Conservation (phyloP, 1,140 invertebrate species). For the Drosophila teissieri region DNA sequence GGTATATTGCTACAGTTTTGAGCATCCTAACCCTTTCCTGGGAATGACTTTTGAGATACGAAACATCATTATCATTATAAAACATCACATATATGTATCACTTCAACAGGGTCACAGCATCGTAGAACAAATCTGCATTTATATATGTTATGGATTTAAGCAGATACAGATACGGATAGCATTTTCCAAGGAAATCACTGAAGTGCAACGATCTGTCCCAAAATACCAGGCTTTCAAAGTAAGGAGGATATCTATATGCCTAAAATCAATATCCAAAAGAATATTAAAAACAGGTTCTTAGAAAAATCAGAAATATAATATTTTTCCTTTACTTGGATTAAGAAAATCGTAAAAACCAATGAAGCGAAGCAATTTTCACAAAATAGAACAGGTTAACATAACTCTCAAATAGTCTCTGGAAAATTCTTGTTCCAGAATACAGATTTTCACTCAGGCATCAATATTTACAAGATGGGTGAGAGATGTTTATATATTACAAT, state of each 20-base stretch:
- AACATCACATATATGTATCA: not conserved
- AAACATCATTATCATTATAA: too few relatives aligned
- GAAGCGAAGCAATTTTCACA: too few relatives aligned
- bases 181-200: not conserved
- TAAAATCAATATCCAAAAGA: not conserved
- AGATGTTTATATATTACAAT: too few relatives aligned
- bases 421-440: too few relatives aligned
- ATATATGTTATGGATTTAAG: not conserved
- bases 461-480: too few relatives aligned
- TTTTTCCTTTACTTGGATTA: too few relatives aligned
- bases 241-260: not conserved
- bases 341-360: too few relatives aligned
- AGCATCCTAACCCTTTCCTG: conserved; percentile 8
- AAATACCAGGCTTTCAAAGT: conserved; percentile 11
- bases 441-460: too few relatives aligned
- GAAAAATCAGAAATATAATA: not conserved
- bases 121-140: not conserved
- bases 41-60: not conserved
- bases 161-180: too few relatives aligned
- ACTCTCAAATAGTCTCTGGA: too few relatives aligned
- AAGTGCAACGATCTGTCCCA: conserved; percentile 7
- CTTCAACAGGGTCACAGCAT: not conserved
- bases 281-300: not conserved
- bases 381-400: too few relatives aligned
- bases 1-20: conserved; percentile 4